Base-by-base conservation (phyloP, 2,888 invertebrate species). In the Ctenicera cuprea region DNA sequence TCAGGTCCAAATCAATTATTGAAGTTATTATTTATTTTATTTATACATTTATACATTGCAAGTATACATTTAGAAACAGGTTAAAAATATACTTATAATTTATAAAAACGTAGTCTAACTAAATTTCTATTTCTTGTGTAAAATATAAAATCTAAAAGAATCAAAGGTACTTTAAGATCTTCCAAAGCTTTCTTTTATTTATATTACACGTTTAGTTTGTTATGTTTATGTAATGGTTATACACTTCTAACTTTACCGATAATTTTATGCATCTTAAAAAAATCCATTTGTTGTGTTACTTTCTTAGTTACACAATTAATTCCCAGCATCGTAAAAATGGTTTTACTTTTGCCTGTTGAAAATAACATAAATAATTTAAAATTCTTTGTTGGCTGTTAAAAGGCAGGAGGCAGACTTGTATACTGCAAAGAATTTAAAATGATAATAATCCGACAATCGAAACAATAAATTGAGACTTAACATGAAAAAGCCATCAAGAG, bases 401-500 rank as follows among this genome's bases (percentile, higher is more conserved):
- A 61, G 11, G 43, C 61, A 41, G 54, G 43, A 64, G 64, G 38
- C 48, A 50, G 48, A 33, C 18, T 48, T 69, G 62, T 50, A 38
- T 26, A 61, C 48, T 61, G 33, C 61, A 30, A 65, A 71, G 73
- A 76, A 76, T 77, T 75, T 68, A 75, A 76, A 71, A 73, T 73
- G 76, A 77, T 76, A 76, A 75, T 76, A 76, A 74, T 78, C 76
- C 69, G 78, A 75, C 78, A 76, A 76, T 76, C 76, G 59, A 57
- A 75, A 75, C 75, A 77, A 75, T 78, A 75, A 78, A 78, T 75
- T 75, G 72, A 71, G 72, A 70, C 67, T 43, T 69, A 71, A 78
- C 78, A 78, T 66, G 78, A 71, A 78, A 78, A 78, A 65, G 71
- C 78, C 78, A 78, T 78, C 78, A 78, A 61, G 48, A 61, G 63